Conservation (phyloP, 2,888 invertebrate genomes). For the Leptopilina myrica region DNA sequence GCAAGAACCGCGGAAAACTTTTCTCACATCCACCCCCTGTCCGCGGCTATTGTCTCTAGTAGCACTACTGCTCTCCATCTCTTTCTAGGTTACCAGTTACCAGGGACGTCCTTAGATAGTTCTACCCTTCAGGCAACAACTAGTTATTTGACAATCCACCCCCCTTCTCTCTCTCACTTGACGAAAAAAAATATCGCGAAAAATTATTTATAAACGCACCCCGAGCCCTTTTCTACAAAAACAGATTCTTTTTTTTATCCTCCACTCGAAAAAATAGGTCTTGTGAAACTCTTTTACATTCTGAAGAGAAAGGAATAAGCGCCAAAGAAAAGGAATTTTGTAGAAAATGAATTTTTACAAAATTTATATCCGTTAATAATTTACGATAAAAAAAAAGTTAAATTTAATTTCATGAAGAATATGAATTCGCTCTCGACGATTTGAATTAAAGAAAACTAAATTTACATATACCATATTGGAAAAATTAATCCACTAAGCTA, state of each 20-base stretch:
- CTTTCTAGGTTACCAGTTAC: constrained; percentile 40
- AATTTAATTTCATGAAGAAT: too few species aligned
- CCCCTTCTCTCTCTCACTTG: too few species aligned
- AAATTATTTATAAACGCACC: constrained; percentile 36
- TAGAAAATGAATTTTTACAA: too few species aligned
- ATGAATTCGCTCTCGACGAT: too few species aligned
- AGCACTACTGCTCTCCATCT: constrained; percentile 37
- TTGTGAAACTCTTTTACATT: neutral
- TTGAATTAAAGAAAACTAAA: too few species aligned
- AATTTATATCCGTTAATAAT: too few species aligned
- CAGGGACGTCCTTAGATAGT: constrained; percentile 29
- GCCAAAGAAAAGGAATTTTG: too few species aligned
- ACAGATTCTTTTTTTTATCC: neutral
- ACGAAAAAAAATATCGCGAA: constrained; percentile 12
- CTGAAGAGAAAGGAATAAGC: too few species aligned
- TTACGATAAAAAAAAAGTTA: too few species aligned
- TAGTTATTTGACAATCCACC: constrained; percentile 8
- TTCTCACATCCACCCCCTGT: constrained; percentile 28
- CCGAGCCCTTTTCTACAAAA: constrained; percentile 3
- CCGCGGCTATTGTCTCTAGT: constrained; percentile 36
- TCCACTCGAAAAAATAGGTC: neutral
- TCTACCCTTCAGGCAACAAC: constrained; percentile 25
- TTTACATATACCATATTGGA: neutral
- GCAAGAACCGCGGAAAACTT: constrained; percentile 38
- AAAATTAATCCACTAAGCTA: neutral